A percentile compares a stretch with the other conserved stretches of the same genome.
These are phyloP conservation scores for Saccostrea glomerata DNA, from an alignment of 1,140 invertebrate species.

Conservation along the genomic window DNA sequence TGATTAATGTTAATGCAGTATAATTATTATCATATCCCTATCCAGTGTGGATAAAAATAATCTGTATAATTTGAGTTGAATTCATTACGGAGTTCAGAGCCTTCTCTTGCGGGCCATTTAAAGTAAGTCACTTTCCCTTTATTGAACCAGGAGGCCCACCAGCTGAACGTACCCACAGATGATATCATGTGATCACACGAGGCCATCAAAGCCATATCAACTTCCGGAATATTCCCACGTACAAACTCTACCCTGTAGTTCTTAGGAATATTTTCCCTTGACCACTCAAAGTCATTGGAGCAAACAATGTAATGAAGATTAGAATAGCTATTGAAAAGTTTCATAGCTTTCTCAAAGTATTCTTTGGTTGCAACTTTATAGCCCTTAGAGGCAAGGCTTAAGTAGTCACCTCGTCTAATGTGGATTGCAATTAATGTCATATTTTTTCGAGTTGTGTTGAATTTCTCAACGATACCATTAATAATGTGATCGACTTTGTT, in stretches of 20 bases:
- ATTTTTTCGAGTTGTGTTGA: neutral
- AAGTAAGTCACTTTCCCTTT: conserved; percentile 69
- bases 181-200: conserved; percentile 70
- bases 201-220: conserved; percentile 57
- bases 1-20: neutral
- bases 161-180: conserved; percentile 70
- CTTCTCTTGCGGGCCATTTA: conserved; percentile 59
- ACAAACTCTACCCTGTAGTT: conserved; percentile 40
- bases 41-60: conserved; percentile 62
- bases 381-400: conserved; percentile 44
- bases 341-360: conserved; percentile 60
- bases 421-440: conserved; percentile 61
- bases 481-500: conserved; percentile 45
- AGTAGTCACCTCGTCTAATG: conserved; percentile 59
- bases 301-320: conserved; percentile 57
- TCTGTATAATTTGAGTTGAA: conserved; percentile 57
- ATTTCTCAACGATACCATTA: conserved; percentile 35
- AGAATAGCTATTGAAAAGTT: conserved; percentile 51
- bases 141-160: conserved; percentile 71
- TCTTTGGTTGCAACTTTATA: conserved; percentile 56
- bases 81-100: conserved; percentile 42
- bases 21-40: conserved; percentile 34
- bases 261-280: conserved; percentile 48
- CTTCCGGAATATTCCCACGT: conserved; percentile 45
- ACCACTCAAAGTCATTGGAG: conserved; percentile 56